These are phyloP conservation scores for Erinaceus europaeus DNA, from an alignment of 2,113 vertebrate genomes.

Conservation along the genomic window DNA sequence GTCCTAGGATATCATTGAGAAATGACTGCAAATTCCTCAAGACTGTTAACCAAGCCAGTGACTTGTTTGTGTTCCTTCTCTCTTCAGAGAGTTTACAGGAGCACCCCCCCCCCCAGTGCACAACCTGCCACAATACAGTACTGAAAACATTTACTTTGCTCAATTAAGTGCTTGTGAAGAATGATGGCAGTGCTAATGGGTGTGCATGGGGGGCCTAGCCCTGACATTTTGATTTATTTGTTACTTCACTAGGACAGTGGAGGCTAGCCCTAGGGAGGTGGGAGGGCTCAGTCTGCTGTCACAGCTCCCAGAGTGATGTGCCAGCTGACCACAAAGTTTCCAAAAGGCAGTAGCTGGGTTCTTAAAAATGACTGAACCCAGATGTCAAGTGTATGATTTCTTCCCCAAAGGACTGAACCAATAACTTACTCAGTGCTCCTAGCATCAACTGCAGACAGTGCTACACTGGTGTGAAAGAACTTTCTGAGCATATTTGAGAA, in stretches of 20 bases:
- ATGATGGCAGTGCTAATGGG: constrained; percentile 33
- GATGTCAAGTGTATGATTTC: too few species aligned
- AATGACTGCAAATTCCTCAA: not conserved
- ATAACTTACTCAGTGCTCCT: too few species aligned
- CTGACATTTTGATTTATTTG: constrained; percentile 25
- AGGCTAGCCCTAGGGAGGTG: not conserved
- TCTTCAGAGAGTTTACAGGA: not conserved
- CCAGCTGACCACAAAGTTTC: not conserved
- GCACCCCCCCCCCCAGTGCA: not conserved
- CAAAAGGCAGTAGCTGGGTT: not conserved
- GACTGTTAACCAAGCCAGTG: not conserved
- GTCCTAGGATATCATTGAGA: not conserved
- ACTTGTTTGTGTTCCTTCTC: not conserved
- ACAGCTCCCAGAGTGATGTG: too few species aligned
- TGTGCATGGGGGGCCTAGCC: not conserved
- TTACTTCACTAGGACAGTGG: not conserved
- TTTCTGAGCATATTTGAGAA: too few species aligned
- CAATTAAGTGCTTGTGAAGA: constrained; percentile 48
- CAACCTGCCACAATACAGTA: not conserved
- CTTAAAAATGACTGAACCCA: too few species aligned
- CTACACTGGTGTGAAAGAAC: too few species aligned
- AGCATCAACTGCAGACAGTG: too few species aligned
- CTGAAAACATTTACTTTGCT: constrained; percentile 33
- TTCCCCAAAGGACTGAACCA: too few species aligned
- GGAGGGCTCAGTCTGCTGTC: not conserved